phyloP scores from a whole-genome alignment of 2,888 invertebrate species.

The Phaonia tiefii region DNA sequence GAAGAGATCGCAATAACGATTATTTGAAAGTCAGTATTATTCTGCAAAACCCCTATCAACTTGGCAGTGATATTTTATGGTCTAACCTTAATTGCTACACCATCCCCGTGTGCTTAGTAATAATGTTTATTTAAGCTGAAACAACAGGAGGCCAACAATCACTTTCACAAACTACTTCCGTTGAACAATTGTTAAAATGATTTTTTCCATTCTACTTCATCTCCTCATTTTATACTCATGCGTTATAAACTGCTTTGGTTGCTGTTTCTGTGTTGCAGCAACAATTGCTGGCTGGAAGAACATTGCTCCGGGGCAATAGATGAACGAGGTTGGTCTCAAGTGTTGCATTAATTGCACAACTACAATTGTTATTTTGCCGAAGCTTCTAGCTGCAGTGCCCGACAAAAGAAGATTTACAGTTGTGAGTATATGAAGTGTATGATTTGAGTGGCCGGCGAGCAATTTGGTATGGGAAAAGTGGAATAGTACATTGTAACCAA shows the following conservation, averaged over 20 bases:
- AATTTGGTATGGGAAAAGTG: too few relatives aligned
- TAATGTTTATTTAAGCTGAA: slow-evolving; percentile 59
- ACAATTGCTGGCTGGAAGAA: neutral
- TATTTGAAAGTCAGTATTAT: too few relatives aligned
- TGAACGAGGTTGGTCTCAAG: slow-evolving; percentile 15
- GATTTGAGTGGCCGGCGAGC: neutral
- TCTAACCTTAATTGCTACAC: neutral
- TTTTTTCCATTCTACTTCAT: slow-evolving; percentile 10
- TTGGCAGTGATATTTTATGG: too few relatives aligned
- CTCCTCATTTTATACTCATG: slow-evolving; percentile 15
- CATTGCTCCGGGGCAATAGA: neutral
- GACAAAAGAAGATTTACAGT: slow-evolving; percentile 10
- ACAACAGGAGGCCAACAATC: slow-evolving; percentile 57
- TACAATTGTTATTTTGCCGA: slow-evolving; percentile 25
- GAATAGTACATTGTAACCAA: too few relatives aligned
- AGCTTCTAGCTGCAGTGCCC: neutral
- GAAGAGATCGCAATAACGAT: too few relatives aligned
- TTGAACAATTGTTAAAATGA: slow-evolving; percentile 54
- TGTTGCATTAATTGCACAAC: slow-evolving; percentile 35
- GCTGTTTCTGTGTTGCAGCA: neutral
- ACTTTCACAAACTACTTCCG: slow-evolving; percentile 60
- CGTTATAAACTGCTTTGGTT: slow-evolving; percentile 29
- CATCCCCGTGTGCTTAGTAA: slow-evolving; percentile 13
- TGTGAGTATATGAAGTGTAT: too few relatives aligned
- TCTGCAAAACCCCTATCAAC: too few relatives aligned